Base-by-base conservation (phyloP, 2,888 invertebrate genomes). In the Bugula neritina region DNA sequence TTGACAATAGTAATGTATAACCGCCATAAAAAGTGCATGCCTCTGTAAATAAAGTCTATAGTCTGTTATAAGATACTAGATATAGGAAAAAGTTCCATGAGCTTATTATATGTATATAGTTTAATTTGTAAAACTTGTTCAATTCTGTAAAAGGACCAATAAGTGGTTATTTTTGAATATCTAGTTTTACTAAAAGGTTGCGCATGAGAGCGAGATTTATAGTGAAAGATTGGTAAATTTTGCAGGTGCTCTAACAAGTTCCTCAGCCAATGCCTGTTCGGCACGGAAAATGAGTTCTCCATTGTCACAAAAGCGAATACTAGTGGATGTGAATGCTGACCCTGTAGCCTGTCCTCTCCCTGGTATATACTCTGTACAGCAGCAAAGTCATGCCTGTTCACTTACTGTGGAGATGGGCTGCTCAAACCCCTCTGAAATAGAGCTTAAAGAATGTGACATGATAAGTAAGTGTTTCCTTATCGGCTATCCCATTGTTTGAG, bases 181-280 rank as follows among this genome's bases (percentile, higher is more conserved):
- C n/a, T n/a, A n/a, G n/a, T n/a, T n/a, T n/a, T n/a, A n/a, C n/a
- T n/a, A n/a, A n/a, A n/a, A n/a, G n/a, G n/a, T n/a, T n/a, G n/a
- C n/a, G n/a, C n/a, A n/a, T n/a, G n/a, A n/a, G n/a, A n/a, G n/a
- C n/a, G n/a, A n/a, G n/a, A n/a, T n/a, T n/a, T n/a, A n/a, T n/a
- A n/a, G n/a, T n/a, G n/a, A n/a, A n/a, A n/a, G n/a, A n/a, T n/a
- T n/a, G n/a, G n/a, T n/a, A n/a, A n/a, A n/a, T n/a, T n/a, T n/a
- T n/a, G n/a, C n/a, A 63, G 63, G 63, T 13, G 31, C 17, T 13
- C 27, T 63, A 27, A 31, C 63, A 13, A 17, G 17, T 25, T 13
- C 2, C 27, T 31, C 63, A 63, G 63, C 29, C 27, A 63, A 10
- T 2, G 63, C 63, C 27, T 63, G 63, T n/a, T 63, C 63, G 27